Evolutionary conservation across 1,140 invertebrate species (phyloP).

Genomic region (Solenopsis fugax): DNA sequence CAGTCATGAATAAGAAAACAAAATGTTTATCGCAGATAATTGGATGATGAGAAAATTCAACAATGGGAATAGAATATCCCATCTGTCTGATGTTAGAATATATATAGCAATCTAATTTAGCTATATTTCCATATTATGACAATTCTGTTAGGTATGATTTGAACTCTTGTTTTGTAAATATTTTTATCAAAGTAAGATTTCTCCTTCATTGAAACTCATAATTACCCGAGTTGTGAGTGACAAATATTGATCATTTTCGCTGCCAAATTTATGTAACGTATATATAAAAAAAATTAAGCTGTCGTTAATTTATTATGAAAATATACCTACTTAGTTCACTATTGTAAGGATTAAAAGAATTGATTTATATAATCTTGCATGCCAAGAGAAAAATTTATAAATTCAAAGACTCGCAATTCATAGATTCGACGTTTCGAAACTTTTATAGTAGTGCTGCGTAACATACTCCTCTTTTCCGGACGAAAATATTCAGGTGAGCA

Average conservation of each 20-base stretch:
- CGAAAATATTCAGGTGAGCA: not conserved
- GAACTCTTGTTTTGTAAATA: not conserved
- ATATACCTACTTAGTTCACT: not conserved
- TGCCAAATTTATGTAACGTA: not conserved
- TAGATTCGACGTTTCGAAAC: conserved; percentile 10
- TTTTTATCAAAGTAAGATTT: conserved; percentile 20
- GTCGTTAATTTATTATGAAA: not conserved
- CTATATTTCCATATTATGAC: not conserved
- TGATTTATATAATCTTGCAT: not conserved
- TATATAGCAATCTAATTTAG: not conserved
- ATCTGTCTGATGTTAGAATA: no score
- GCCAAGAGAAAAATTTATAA: not conserved
- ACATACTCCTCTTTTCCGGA: not conserved
- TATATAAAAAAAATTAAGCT: not conserved
- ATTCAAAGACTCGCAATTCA: not conserved
- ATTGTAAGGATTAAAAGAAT: not conserved
- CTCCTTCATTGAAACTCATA: conserved; percentile 11
- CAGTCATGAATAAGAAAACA: not conserved
- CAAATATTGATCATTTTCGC: not conserved
- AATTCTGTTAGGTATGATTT: conserved; percentile 2
- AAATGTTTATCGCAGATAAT: conserved; percentile 8
- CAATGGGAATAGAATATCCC: not conserved
- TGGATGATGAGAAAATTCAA: conserved; percentile 4
- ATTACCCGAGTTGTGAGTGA: not conserved
- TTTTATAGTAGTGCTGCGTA: not conserved